Conservation (phyloP, 2,888 invertebrate genomes). For the Helobdella robusta region DNA sequence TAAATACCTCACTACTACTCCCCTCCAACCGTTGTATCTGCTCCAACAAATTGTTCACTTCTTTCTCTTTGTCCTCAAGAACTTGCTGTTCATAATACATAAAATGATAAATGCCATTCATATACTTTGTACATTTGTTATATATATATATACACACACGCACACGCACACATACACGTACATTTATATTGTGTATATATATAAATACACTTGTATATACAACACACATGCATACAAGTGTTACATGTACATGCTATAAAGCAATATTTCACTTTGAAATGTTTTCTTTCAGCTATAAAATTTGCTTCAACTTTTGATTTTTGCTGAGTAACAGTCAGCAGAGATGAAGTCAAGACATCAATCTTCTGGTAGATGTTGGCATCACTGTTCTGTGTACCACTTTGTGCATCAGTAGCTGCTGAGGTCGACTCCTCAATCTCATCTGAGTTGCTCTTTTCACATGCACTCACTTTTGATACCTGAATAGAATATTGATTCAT, state of each 20-base stretch:
- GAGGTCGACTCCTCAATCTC: neutral
- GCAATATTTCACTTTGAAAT: constrained; percentile 43
- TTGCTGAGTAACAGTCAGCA: constrained; percentile 69
- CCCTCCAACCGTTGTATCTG: constrained; percentile 9
- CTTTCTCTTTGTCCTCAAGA: constrained; percentile 4
- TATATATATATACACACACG: too few relatives aligned
- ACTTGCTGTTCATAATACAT: too few relatives aligned
- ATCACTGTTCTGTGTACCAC: neutral
- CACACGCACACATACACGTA: too few relatives aligned
- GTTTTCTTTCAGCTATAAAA: constrained; percentile 58
- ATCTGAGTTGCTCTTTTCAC: neutral
- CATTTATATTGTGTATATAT: too few relatives aligned
- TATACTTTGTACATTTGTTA: too few relatives aligned
- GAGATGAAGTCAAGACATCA: constrained; percentile 50
- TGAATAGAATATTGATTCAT: too few relatives aligned
- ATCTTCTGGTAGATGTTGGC: constrained; percentile 36
- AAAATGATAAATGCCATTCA: too few relatives aligned
- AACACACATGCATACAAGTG: too few relatives aligned
- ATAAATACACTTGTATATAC: too few relatives aligned
- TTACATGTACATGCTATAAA: neutral
- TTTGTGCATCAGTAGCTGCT: neutral
- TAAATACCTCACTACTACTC: too few relatives aligned
- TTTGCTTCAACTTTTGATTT: constrained; percentile 75
- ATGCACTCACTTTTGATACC: too few relatives aligned
- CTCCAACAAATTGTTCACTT: constrained; percentile 1